Percentiles rank a stretch among this genome's conserved stretches.
Evolutionary conservation across 1,140 invertebrate species (phyloP).

Genomic region (Oedothorax gibbosus): DNA sequence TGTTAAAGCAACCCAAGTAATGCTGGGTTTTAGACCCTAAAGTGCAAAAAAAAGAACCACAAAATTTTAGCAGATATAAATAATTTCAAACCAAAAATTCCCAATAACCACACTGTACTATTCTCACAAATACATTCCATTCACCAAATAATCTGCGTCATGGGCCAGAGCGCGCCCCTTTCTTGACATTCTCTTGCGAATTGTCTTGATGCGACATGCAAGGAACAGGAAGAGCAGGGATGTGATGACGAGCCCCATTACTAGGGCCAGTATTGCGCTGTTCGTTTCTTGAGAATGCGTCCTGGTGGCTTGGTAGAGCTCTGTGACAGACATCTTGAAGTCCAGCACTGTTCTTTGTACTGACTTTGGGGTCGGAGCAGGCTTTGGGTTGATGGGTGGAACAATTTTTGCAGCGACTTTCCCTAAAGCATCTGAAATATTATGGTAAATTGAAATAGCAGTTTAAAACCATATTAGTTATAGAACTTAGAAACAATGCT

Average conservation of each 20-base stretch:
- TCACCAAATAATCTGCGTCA: constrained; percentile 96
- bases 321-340: constrained; percentile 57
- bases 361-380: neutral
- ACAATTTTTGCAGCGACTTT: neutral
- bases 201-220: constrained; percentile 82
- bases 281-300: constrained; percentile 64
- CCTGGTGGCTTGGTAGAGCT: constrained; percentile 60
- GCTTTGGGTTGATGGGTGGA: constrained; percentile 2
- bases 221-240: constrained; percentile 81
- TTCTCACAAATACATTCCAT: constrained; percentile 85
- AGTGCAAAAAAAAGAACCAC: no score
- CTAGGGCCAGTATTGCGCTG: constrained; percentile 86
- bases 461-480: no score
- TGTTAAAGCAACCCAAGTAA: no score
- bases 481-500: no score
- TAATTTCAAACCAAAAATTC: no score
- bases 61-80: no score
- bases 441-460: no score
- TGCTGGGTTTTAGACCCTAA: no score
- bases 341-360: constrained; percentile 38
- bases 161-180: constrained; percentile 88
- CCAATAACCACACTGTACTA: no score
- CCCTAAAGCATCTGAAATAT: neutral
- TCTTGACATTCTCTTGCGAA: constrained; percentile 79
- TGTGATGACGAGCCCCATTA: constrained; percentile 79